A percentile compares a stretch with the other conserved stretches of the same genome.
These are phyloP conservation scores for Pristiophorus japonicus DNA, from an alignment of 2,113 vertebrate species.

Conservation along the genomic window DNA sequence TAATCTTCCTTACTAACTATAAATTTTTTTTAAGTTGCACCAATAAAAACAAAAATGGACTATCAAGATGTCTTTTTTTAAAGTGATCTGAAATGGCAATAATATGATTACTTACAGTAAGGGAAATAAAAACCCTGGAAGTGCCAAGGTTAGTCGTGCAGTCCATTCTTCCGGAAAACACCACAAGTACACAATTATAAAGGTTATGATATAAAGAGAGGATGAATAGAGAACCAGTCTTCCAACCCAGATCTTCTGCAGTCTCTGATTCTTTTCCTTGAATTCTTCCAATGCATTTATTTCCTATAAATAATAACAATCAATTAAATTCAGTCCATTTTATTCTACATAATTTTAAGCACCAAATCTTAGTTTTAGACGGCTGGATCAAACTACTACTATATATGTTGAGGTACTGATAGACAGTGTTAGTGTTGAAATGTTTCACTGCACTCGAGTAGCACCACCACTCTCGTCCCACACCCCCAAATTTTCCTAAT, in stretches of 20 bases:
- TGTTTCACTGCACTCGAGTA: neutral
- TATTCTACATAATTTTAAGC: neutral
- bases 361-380: neutral
- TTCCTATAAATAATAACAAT: constrained; percentile 62
- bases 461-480: neutral
- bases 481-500: neutral
- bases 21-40: neutral
- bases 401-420: neutral
- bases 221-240: constrained; percentile 83
- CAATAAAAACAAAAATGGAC: constrained; percentile 16
- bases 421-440: neutral
- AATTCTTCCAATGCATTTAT: constrained; percentile 85
- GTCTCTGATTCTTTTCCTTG: constrained; percentile 85
- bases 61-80: neutral
- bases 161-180: constrained; percentile 84
- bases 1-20: neutral
- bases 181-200: constrained; percentile 81
- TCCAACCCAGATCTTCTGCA: constrained; percentile 85
- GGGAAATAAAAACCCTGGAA: constrained; percentile 85
- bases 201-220: constrained; percentile 74
- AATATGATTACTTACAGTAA: constrained; percentile 75
- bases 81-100: neutral
- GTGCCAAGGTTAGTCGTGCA: constrained; percentile 71
- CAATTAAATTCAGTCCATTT: constrained; percentile 11
- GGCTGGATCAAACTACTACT: neutral